Evolutionary conservation across 2,113 vertebrate species (phyloP).

Genomic region (Sapajus apella): DNA sequence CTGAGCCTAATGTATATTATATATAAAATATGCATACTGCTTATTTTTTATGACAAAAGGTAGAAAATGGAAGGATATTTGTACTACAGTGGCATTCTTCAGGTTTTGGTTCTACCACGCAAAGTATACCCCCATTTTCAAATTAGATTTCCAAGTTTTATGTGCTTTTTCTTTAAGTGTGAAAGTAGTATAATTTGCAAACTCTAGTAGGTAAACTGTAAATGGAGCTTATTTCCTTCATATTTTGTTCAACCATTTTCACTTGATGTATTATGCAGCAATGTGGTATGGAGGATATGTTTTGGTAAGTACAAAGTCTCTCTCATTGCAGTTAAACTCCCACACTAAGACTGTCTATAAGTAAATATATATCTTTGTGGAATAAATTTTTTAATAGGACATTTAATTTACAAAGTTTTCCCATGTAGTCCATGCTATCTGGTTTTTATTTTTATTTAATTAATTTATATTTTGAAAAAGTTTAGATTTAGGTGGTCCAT

Average conservation of each 20-base stretch:
- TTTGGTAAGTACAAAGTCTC: constrained; percentile 47
- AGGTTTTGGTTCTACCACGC: not conserved
- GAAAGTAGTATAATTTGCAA: constrained; percentile 6
- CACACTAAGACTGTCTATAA: not conserved
- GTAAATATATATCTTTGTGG: not conserved
- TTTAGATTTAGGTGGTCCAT: too few species aligned
- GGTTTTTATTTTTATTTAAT: not conserved
- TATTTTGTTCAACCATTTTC: constrained; percentile 10
- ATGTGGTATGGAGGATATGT: not conserved
- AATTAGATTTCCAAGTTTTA: not conserved
- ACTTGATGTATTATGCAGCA: constrained; percentile 35
- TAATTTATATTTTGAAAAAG: not conserved
- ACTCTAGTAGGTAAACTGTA: constrained; percentile 5
- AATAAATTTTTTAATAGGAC: constrained; percentile 5
- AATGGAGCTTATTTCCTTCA: constrained; percentile 19
- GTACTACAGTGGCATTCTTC: not conserved
- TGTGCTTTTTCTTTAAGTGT: not conserved
- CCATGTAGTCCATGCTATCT: not conserved
- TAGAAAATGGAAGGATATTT: not conserved
- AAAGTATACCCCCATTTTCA: constrained; percentile 12
- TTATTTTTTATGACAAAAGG: not conserved
- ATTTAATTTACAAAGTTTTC: not conserved
- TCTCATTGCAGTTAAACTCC: not conserved
- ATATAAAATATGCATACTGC: not conserved
- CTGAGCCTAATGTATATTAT: not conserved